phyloP scores from a whole-genome alignment of 2,113 vertebrate species.

The Rafetus swinhoei region DNA sequence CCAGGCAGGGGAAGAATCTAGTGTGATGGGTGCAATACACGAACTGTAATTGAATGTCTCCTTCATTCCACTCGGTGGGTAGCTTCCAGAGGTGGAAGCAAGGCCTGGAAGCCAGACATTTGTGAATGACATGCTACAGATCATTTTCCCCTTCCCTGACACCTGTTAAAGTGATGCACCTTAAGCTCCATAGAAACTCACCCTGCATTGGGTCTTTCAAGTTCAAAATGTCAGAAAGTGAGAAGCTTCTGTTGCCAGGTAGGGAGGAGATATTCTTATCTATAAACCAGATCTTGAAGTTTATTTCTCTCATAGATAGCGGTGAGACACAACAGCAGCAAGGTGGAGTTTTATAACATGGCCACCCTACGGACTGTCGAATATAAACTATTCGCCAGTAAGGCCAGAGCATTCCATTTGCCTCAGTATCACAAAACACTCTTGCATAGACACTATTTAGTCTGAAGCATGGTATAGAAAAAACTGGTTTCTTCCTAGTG shows the following conservation, averaged over 20 bases:
- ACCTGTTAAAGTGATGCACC: background rate
- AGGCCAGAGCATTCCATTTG: slow-evolving; percentile 11
- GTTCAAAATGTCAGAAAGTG: background rate
- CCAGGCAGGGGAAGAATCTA: background rate
- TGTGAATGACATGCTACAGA: background rate
- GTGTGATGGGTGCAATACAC: background rate
- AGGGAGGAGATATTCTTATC: background rate
- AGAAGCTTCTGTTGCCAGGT: background rate
- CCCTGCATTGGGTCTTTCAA: background rate
- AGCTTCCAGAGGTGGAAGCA: background rate
- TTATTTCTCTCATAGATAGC: background rate
- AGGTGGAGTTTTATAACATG: background rate
- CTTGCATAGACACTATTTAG: background rate
- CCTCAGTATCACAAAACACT: background rate
- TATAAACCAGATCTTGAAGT: background rate
- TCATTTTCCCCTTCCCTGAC: background rate
- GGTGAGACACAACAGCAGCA: background rate
- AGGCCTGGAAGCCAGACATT: background rate
- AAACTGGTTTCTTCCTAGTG: background rate
- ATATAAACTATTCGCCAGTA: background rate
- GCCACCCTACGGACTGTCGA: background rate
- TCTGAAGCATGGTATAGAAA: background rate
- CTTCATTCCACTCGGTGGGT: background rate
- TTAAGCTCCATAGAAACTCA: background rate
- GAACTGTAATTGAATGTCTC: background rate